Base-by-base conservation (phyloP, 37 sponge, comb jelly and placozoan species). In the Bolinopsis microptera region DNA sequence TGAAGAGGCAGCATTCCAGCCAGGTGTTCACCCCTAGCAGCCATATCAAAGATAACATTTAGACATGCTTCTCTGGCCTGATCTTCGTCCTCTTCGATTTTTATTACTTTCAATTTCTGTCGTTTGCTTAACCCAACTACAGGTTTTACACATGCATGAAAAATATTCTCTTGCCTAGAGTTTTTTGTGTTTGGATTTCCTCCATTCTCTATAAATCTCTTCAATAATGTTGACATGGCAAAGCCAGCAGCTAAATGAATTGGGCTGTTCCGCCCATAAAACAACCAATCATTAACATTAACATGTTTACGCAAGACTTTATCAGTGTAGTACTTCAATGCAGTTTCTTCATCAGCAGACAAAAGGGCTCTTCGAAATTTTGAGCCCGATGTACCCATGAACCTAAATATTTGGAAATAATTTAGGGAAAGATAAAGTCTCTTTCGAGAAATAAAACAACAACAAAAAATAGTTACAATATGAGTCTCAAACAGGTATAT, bases 221-320 rank as follows among this genome's bases (percentile, higher is more conserved):
- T 80, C 38, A 80, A 33, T 8, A 80, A 37, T 36, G 35, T 34
- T 2, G 82, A 80, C 82, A 80, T 80, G 32, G 82, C 82, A 80
- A 80, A 80, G 23, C 82, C 82, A 80, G 82, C 82, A 80, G 82
- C 82, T 80, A 80, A 36, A 80, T 80, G 82, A 30, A 80, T 18
- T 24, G 82, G 82, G 37, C 82, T 80, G 22, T 80, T 80, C 37
- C 82, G 35, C 37, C 82, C 82, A 35, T 80, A 35, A 34, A 80
- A 80, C 37, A 80, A 30, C 82, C 82, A 80, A 8, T 80, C 82
- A 35, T 80, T 80, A 3, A 80, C 82, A 35, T 80, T 80, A 13
- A 80, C 38, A 80, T 80, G 82, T 34, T 80, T 80, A 18, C 82
- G 35, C 35, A 80, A 22, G 8, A 80, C 82, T 80, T 80, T 80